Conservation (phyloP, 2,888 invertebrate species). For the Lithosia quadra region DNA sequence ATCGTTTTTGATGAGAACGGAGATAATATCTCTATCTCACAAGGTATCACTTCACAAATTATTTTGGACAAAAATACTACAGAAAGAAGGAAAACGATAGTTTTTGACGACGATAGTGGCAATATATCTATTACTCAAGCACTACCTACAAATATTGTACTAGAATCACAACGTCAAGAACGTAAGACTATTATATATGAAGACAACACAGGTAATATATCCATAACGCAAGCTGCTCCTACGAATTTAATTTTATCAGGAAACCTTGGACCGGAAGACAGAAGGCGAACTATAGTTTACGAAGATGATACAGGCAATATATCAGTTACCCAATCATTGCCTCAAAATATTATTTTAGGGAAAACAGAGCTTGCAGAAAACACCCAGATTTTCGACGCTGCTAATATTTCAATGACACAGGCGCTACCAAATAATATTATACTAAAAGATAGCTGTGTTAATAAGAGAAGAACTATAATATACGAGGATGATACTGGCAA, state of each 20-base stretch:
- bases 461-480: slow-evolving; percentile 23
- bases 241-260: slow-evolving; percentile 36
- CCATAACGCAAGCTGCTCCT: slow-evolving; percentile 43
- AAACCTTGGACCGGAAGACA: neutral
- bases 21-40: slow-evolving; percentile 52
- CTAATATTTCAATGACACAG: slow-evolving; percentile 33
- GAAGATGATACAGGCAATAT: slow-evolving; percentile 26
- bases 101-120: slow-evolving; percentile 19
- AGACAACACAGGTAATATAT: slow-evolving; percentile 44
- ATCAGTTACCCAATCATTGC: slow-evolving; percentile 34
- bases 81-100: slow-evolving; percentile 21
- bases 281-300: slow-evolving; percentile 12
- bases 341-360: slow-evolving; percentile 25
- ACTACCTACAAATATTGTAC: slow-evolving; percentile 32
- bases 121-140: slow-evolving; percentile 55
- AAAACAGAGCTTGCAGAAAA: slow-evolving; percentile 14
- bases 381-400: slow-evolving; percentile 29
- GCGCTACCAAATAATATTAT: slow-evolving; percentile 41
- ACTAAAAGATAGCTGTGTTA: neutral
- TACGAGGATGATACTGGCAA: slow-evolving; percentile 40
- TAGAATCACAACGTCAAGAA: slow-evolving; percentile 22
- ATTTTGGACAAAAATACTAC: slow-evolving; percentile 16
- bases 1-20: slow-evolving; percentile 20
- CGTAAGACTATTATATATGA: slow-evolving; percentile 43
- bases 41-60: slow-evolving; percentile 44